These are phyloP conservation scores for Chiroxiphia lanceolata DNA, from an alignment of 2,797 vertebrate species.

Conservation along the genomic window DNA sequence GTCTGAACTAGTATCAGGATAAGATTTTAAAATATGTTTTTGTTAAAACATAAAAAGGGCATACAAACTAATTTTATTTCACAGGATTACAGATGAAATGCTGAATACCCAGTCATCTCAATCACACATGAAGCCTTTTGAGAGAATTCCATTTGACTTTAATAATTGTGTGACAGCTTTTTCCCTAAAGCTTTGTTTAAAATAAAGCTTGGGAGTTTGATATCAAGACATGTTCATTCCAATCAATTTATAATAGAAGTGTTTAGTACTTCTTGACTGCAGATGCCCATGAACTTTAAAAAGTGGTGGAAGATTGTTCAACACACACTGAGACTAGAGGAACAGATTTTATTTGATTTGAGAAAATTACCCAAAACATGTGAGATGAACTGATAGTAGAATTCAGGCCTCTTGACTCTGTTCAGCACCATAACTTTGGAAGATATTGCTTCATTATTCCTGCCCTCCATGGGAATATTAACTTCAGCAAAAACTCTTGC, in stretches of 20 bases:
- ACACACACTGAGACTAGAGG: not conserved
- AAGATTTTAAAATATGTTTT: not conserved
- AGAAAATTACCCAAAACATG: not conserved
- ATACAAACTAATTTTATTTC: not conserved
- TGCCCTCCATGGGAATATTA: not conserved
- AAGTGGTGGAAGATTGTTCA: not conserved
- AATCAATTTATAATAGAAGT: not conserved
- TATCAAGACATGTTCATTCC: not conserved
- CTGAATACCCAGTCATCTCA: not conserved
- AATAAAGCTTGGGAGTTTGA: not conserved
- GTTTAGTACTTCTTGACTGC: not conserved
- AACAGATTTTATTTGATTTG: not conserved
- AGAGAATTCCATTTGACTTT: not conserved
- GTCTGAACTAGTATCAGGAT: not conserved
- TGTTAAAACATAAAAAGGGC: not conserved
- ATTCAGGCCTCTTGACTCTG: not conserved
- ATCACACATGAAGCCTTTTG: not conserved
- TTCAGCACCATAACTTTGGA: not conserved
- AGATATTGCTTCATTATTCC: not conserved
- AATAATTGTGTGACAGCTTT: not conserved
- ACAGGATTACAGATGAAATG: not conserved
- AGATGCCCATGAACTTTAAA: not conserved
- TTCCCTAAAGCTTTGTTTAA: not conserved
- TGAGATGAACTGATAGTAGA: not conserved
- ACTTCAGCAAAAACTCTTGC: not conserved